Percentiles rank a stretch among this genome's conserved stretches.
These are phyloP conservation scores for Oryzias celebensis DNA, from an alignment of 2,113 vertebrate species.

Conservation along the genomic window DNA sequence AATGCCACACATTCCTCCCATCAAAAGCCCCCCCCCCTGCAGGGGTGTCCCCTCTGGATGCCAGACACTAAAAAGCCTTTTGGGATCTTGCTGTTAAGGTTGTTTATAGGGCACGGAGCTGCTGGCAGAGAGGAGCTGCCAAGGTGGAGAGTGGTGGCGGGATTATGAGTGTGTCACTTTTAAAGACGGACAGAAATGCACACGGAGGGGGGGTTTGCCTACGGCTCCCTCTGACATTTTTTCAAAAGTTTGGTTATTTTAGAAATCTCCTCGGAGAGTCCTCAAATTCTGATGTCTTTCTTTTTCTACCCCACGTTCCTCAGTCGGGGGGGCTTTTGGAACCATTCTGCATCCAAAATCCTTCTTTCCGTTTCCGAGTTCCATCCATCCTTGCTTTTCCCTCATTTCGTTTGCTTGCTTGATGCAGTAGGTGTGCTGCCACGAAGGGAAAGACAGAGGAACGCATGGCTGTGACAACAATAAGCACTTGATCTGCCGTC, in stretches of 20 bases:
- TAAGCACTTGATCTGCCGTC: too few species aligned
- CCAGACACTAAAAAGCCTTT: slow-evolving; percentile 61
- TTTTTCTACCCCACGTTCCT: neutral
- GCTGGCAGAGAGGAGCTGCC: slow-evolving; percentile 32
- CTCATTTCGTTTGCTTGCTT: too few species aligned
- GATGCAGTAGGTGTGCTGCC: too few species aligned
- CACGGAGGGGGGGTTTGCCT: slow-evolving; percentile 27
- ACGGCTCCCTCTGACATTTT: slow-evolving; percentile 50
- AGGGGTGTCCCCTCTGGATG: slow-evolving; percentile 37
- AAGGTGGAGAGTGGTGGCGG: neutral
- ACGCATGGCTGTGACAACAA: too few species aligned
- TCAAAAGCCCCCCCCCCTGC: slow-evolving; percentile 13
- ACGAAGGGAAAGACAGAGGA: too few species aligned
- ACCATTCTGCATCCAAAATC: too few species aligned
- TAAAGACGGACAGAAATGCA: neutral
- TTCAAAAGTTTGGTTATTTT: slow-evolving; percentile 36
- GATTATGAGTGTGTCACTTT: slow-evolving; percentile 6
- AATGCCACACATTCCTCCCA: slow-evolving; percentile 18
- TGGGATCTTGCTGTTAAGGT: slow-evolving; percentile 62
- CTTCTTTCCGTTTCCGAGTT: too few species aligned
- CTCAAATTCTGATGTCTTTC: slow-evolving; percentile 28
- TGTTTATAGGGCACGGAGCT: slow-evolving; percentile 61
- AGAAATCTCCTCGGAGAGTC: slow-evolving; percentile 26
- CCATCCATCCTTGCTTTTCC: too few species aligned
- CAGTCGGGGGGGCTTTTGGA: too few species aligned